phyloP scores from a whole-genome alignment of 2,888 invertebrate genomes.

The Adineta ricciae region DNA sequence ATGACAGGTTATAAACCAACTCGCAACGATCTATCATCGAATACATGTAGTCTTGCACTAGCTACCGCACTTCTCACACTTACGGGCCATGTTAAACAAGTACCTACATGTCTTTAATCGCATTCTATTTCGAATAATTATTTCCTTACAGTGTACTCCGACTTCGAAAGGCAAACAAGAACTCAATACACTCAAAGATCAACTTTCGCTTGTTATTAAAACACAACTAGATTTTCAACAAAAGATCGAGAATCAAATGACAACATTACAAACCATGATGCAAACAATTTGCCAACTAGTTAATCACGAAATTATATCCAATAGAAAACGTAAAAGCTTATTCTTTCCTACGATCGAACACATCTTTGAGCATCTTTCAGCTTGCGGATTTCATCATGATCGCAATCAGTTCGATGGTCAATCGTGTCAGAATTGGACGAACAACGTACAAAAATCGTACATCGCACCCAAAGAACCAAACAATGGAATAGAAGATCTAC shows the following conservation, averaged over 20 bases:
- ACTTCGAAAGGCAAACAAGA: background rate
- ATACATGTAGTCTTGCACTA: constrained; percentile 2
- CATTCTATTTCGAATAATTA: background rate
- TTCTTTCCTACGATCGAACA: background rate
- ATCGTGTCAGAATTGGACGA: background rate
- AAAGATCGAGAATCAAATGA: constrained; percentile 16
- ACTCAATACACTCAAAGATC: background rate
- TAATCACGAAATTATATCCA: background rate
- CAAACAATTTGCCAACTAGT: background rate
- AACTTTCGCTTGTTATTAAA: background rate
- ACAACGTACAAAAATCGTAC: background rate
- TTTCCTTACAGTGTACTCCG: background rate
- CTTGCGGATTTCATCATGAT: background rate
- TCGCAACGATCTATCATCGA: background rate
- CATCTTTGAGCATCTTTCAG: background rate
- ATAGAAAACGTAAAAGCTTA: background rate
- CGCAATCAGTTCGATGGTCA: background rate
- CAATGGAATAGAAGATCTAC: background rate
- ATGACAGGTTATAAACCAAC: background rate
- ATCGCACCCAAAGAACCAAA: background rate
- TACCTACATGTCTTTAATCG: background rate
- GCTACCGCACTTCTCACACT: background rate
- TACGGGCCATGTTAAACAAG: background rate
- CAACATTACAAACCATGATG: constrained; percentile 7
- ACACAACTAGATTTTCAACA: constrained; percentile 17